Conservation (phyloP, 2,797 vertebrate genomes). For the Poeciliopsis gracilis region DNA sequence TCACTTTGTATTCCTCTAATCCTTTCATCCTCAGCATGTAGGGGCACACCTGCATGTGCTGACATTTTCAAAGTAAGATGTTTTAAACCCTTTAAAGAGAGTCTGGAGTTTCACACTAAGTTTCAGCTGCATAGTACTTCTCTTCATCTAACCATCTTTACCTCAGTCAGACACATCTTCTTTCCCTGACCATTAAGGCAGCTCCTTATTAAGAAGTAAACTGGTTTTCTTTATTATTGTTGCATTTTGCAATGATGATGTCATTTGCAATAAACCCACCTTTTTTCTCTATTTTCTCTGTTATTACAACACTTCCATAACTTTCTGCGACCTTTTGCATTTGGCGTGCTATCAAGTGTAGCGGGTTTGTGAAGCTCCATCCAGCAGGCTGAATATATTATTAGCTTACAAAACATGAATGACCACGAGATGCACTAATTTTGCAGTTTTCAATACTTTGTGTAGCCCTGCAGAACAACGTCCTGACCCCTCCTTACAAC, state of each 20-base stretch:
- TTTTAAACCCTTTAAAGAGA: background rate
- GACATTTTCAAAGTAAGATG: background rate
- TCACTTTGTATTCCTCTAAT: too few species aligned
- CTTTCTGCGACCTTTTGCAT: background rate
- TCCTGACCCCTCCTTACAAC: background rate
- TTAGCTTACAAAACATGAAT: background rate
- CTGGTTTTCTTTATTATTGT: background rate
- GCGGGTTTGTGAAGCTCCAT: background rate
- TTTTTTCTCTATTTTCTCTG: background rate
- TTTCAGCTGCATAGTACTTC: background rate
- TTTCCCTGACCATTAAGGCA: background rate
- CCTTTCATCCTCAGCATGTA: too few species aligned
- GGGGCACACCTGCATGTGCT: too few species aligned
- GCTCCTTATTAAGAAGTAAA: background rate
- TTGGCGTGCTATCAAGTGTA: background rate
- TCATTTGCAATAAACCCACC: background rate
- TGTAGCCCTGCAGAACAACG: background rate
- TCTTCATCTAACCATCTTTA: background rate
- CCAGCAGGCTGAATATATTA: background rate
- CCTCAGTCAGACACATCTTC: background rate
- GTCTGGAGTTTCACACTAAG: background rate
- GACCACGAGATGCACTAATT: background rate
- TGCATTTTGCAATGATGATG: background rate
- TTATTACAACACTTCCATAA: background rate
- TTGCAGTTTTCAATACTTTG: background rate